Evolutionary conservation across 53 echinoderm and acorn worm genomes (phyloP), one percentile per base, ranked within the genome.

Genomic region (Apostichopus leukothele): DNA sequence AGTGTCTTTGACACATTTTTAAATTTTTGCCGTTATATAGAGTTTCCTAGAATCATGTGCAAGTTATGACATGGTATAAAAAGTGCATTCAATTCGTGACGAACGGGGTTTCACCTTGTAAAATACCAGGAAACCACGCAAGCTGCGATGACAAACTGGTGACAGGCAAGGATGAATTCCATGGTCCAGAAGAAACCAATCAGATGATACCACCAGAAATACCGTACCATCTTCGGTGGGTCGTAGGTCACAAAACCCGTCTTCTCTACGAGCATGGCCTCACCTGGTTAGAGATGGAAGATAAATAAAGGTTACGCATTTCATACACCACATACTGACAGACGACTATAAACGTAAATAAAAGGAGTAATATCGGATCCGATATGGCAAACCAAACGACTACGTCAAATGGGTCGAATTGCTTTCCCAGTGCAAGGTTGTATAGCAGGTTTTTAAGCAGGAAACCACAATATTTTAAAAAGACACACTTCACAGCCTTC

Each of bases 121-220:
- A 99, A 99, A 78, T 99, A 99, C 96, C 96, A 99, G 66, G 93
- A 93, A 25, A 94, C 95, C 5, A 99, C 93, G 77, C 96, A 92
- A 19, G 93, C 95, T 53, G 96, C 99, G 55, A 99, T 93, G 81
- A 99, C 96, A 90, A 99, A 99, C 90, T 99, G 99, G 52, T 99
- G 99, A 74, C 99, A 99, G 18, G 99, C 99, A 5, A 99, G 87
- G 53, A 99, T 94, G 90, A 99, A 99, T 68, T 99, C 99, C 7
- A 93, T 94, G 5, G 94, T 96, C 99, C 99, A 99, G 74, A 99
- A 91, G 75, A 99, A 96, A 5, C 99, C 99, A 6, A 99, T 93
- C 59, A 93, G 89, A 75, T 99, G 99, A 79, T 99, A 99, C 99
- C 99, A 99, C 99, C 99, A 99, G 88, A 99, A 94, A 90, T 99